Conservation (phyloP, 2,797 vertebrate species). For the Okamejei kenojei region DNA sequence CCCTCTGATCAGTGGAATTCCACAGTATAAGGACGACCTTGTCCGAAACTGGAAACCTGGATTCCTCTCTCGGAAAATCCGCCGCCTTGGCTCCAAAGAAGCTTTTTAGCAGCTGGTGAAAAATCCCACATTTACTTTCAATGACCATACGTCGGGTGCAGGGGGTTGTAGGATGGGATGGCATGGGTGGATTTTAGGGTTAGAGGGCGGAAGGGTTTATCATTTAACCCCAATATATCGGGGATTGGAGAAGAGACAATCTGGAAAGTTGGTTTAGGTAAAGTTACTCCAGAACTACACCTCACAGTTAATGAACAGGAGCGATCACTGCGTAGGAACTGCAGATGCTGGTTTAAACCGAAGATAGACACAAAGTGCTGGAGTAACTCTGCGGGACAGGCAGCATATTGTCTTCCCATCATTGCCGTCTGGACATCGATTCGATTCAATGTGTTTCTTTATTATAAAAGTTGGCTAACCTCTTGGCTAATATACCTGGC, state of each 20-base stretch:
- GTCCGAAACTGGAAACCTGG: not conserved
- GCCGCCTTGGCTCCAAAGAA: constrained; percentile 22
- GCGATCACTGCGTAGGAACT: no score
- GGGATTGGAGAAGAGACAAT: not conserved
- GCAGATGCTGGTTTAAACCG: no score
- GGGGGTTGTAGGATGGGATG: no score
- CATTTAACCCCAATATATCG: not conserved
- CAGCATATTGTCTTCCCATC: no score
- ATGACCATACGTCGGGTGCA: not conserved
- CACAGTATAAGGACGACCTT: constrained; percentile 8
- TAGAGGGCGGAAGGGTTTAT: not conserved
- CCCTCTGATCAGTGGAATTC: not conserved
- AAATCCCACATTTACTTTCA: not conserved
- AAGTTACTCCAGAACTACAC: not conserved
- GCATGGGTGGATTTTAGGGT: no score
- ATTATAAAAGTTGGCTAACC: not conserved
- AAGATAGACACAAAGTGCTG: no score
- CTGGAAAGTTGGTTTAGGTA: not conserved
- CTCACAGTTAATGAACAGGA: not conserved
- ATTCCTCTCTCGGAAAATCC: not conserved
- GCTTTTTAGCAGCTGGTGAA: not conserved
- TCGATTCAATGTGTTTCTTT: not conserved
- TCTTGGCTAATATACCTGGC: no score
- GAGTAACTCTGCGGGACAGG: no score
- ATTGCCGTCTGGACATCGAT: not conserved